Conservation (phyloP, 2,888 invertebrate genomes). For the Xestoiulus laeticollis region DNA sequence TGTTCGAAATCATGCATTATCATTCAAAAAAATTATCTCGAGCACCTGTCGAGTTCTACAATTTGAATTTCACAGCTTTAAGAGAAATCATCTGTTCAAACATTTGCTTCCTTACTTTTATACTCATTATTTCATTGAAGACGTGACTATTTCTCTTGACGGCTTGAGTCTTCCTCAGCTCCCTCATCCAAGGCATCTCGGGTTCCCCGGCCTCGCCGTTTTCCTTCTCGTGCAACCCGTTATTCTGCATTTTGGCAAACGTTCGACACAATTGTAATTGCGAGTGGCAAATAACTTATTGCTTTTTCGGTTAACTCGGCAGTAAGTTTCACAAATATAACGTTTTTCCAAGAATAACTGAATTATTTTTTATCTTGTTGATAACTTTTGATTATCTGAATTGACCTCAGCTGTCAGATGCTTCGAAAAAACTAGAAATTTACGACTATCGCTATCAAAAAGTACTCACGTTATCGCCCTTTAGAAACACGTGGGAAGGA, state of each 20-base stretch:
- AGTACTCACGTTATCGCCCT: constrained; percentile 53
- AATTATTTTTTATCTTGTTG: not conserved
- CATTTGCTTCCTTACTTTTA: constrained; percentile 35
- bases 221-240: constrained; percentile 38
- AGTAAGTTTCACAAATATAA: not conserved
- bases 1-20: too few relatives aligned
- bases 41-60: too few relatives aligned
- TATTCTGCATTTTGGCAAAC: constrained; percentile 3
- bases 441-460: not conserved
- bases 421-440: not conserved
- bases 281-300: not conserved
- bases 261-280: too few relatives aligned
- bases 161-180: constrained; percentile 77
- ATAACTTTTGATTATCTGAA: not conserved
- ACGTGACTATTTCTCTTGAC: constrained; percentile 49
- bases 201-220: constrained; percentile 60
- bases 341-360: not conserved
- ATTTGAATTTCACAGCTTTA: too few relatives aligned
- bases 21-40: too few relatives aligned
- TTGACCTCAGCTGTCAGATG: not conserved
- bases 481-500: constrained; percentile 69
- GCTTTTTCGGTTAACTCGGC: not conserved
- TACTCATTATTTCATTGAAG: not conserved
- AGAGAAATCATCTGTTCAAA: too few relatives aligned
- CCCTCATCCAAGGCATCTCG: constrained; percentile 79